Base-by-base conservation (phyloP, 2,888 invertebrate genomes). In the Tuberolachnus salignus region DNA sequence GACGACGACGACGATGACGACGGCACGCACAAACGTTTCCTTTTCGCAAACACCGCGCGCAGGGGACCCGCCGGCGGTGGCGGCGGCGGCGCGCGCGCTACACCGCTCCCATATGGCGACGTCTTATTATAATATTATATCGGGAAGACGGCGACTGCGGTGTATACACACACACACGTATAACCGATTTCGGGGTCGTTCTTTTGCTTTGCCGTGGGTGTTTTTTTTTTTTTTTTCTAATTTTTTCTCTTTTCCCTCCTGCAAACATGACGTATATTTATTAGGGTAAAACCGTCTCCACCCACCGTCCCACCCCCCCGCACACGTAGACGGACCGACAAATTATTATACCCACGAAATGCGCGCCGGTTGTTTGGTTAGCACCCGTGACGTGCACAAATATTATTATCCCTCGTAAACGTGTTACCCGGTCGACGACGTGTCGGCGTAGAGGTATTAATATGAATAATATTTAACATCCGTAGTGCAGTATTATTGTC, bases 1-100 rank as follows among this genome's bases (percentile, higher is more conserved):
- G 57, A 57, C 34, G 66, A 42, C 49, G 49, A 34, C 34, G 34
- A 34, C 34, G 34, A 34, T 6, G 34, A 34, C 55, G 75, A 67
- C 75, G 75, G 75, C 75, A 66, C 75, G 75, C 57, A 75, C 75
- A 75, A 75, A 75, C 75, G 75, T 78, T 78, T 78, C 67, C 75
- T 59, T 75, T 75, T 67, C 11, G 72, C 71, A 49, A 72, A 72
- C 59, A 72, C 71, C 57, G 19, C 44, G 23, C 57, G 13, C 26
- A 51, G 21, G n/a, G n/a, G n/a, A 51, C 73, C 3, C n/a, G 14
- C 66, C 6, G 55, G 55, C 66, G 66, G 55, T 66, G 74, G 74
- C n/a, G 61, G 23, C 34, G 57, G 57, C 44, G 71, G 71, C 21
- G 71, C 53, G 42, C 34, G 3, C 34, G 34, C 6, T 34, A 34